Evolutionary conservation across 2,797 vertebrate species (phyloP), one percentile per base, ranked within the genome.

Genomic region (Channallabes apus): DNA sequence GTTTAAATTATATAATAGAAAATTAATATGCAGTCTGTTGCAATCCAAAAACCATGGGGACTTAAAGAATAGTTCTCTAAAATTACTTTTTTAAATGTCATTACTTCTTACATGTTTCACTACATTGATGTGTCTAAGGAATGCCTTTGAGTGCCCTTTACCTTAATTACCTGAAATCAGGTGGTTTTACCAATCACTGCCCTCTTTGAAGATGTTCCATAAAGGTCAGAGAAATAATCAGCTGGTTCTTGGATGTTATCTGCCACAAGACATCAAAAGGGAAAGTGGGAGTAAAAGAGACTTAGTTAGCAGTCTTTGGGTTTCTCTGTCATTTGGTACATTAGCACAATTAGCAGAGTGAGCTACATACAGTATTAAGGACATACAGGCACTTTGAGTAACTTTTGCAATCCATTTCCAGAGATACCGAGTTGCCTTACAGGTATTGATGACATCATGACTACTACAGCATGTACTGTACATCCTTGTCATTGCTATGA

Each of bases 181-280:
- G 84, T 86, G 86, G 76, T 51, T 83, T 82, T 75, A 87, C 7
- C 82, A 41, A 75, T 85, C 84, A 86, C 75, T 85, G 69, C 65
- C 64, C 20, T 80, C 83, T 91, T 91, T 90, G 84, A 90, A 90
- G 84, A 82, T 59, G 79, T 82, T 75, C 77, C 77, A 82, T 82
- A 90, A 90, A 89, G 89, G 90, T 89, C 84, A 89, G 73, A 61
- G 68, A 86, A 81, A 81, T 89, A 86, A 89, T 88, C 89, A 88
- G 79, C 41, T 27, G 73, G 78, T 76, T 82, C 86, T 84, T 54
- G 38, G 82, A 38, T 88, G 73, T 87, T 73, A 86, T 87, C 72
- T 82, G 73, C 71, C 67, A 84, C 61, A 80, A 80, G 73, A 69
- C 64, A 64, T 76, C 68, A 78, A 61, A 59, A 27, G 56, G 62